phyloP scores from a whole-genome alignment of 2,113 vertebrate species.

The Sturnira hondurensis region DNA sequence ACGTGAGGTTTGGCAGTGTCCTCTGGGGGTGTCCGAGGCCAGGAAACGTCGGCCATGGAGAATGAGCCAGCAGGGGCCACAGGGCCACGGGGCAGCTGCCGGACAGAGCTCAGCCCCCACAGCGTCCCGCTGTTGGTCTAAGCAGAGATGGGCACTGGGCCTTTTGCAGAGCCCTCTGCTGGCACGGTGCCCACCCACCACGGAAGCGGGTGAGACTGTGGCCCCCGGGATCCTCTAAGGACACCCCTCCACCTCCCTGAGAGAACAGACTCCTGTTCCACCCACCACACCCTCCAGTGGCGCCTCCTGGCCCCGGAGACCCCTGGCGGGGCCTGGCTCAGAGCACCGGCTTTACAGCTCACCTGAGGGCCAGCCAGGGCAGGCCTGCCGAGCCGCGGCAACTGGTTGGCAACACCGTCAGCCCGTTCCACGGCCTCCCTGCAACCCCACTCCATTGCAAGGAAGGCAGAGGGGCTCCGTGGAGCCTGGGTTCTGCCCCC shows the following conservation, averaged over 20 bases:
- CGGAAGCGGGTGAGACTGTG: neutral
- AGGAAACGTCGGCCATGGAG: rapidly evolving
- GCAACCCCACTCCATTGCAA: neutral
- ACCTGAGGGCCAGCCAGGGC: neutral
- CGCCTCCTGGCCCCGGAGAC: neutral
- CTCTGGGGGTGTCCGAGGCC: neutral
- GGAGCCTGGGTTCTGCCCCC: rapidly evolving
- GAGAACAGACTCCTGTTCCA: neutral
- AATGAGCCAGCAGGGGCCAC: neutral
- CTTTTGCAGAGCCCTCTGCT: rapidly evolving
- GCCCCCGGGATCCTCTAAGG: neutral
- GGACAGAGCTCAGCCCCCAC: rapidly evolving
- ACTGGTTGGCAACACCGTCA: neutral
- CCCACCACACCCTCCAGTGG: rapidly evolving
- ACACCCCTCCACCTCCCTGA: neutral
- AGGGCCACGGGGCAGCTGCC: too few relatives aligned
- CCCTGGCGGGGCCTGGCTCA: neutral
- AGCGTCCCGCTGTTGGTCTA: rapidly evolving
- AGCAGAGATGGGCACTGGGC: rapidly evolving
- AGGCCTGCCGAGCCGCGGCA: neutral
- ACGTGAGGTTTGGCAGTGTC: rapidly evolving
- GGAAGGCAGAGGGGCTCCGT: neutral
- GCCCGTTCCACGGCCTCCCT: neutral
- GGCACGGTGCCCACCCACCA: rapidly evolving
- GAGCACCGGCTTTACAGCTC: neutral